Evolutionary conservation across 1,140 invertebrate species (phyloP).

Genomic region (Drosophila micromelanica): DNA sequence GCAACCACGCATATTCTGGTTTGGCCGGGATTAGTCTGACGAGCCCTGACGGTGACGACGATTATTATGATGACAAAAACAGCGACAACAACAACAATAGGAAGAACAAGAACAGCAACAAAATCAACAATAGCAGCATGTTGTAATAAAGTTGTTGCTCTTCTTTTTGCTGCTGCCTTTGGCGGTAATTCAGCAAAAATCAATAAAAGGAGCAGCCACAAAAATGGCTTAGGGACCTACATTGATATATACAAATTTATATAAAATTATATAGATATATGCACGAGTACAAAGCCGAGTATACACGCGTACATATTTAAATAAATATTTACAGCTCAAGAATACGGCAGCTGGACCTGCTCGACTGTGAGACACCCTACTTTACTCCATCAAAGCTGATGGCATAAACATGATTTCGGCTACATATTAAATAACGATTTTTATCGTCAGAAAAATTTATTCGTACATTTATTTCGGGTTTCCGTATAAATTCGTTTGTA

Average conservation of each 20-base stretch:
- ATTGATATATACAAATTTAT: conserved; percentile 6
- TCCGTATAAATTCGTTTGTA: background rate
- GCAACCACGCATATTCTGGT: conserved; percentile 25
- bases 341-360: background rate
- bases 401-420: background rate
- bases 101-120: background rate
- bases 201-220: conserved; percentile 35
- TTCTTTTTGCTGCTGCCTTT: conserved; percentile 18
- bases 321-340: conserved; percentile 12
- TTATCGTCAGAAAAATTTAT: background rate
- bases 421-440: background rate
- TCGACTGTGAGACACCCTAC: background rate
- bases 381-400: background rate
- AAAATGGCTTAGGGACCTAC: conserved; percentile 33
- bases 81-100: background rate
- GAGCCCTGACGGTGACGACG: conserved; percentile 13
- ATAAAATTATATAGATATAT: background rate
- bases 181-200: conserved; percentile 31
- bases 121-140: background rate
- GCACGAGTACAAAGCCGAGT: background rate
- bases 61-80: conserved; percentile 20
- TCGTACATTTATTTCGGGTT: background rate
- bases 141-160: conserved; percentile 16
- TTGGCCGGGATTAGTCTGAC: conserved; percentile 37
- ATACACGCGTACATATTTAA: background rate